These are phyloP conservation scores for Rhorus exstirpatorius DNA, from an alignment of 2,888 invertebrate genomes.

Conservation along the genomic window DNA sequence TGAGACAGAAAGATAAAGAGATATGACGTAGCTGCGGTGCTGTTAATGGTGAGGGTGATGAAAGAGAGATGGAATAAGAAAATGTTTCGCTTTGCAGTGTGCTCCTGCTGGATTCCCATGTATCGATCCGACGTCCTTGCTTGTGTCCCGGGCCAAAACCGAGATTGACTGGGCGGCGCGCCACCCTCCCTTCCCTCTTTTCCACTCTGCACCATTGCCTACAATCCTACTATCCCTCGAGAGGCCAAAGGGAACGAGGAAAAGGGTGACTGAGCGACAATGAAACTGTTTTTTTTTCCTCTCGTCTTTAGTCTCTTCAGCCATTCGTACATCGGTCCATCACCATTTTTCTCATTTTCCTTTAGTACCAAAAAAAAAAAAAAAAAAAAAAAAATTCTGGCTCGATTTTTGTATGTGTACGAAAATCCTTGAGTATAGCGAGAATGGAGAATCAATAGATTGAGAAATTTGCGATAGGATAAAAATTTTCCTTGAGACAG, in stretches of 20 bases:
- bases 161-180: conserved; percentile 71
- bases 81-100: conserved; percentile 57
- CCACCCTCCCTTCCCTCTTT: conserved; percentile 57
- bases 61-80: conserved; percentile 22
- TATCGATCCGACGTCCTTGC: conserved; percentile 70
- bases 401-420: too few species aligned
- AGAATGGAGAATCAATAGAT: too few species aligned
- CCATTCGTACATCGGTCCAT: background rate
- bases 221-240: conserved; percentile 35
- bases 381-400: conserved; percentile 1
- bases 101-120: conserved; percentile 67
- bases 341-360: background rate
- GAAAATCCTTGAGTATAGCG: too few species aligned
- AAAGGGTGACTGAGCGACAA: conserved; percentile 50
- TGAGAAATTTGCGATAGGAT: too few species aligned
- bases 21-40: conserved; percentile 28
- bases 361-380: background rate
- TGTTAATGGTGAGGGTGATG: conserved; percentile 30
- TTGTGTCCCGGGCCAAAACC: conserved; percentile 71
- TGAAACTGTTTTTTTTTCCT: conserved; percentile 31
- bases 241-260: conserved; percentile 15
- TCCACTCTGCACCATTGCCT: conserved; percentile 61
- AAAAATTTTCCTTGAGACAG: too few species aligned
- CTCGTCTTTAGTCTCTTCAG: conserved; percentile 34
- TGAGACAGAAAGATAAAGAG: conserved; percentile 47